Evolutionary conservation across 2,888 invertebrate genomes (phyloP), one percentile per base, ranked within the genome.

Genomic region (Cheilosia vulpina): DNA sequence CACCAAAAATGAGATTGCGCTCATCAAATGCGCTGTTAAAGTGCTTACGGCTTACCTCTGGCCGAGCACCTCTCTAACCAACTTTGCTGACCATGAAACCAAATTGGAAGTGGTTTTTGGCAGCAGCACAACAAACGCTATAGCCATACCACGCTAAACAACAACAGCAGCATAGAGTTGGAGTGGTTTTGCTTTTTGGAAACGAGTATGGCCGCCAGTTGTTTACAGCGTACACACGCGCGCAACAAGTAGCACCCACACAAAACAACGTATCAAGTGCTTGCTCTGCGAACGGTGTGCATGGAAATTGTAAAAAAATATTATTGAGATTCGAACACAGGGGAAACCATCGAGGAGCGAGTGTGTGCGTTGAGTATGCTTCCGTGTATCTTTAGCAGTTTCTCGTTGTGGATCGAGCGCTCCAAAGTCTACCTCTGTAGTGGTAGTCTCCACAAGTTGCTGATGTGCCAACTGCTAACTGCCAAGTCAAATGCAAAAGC

Each of bases 201-300:
- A 80, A 84, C 84, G 80, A 84, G 76, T 31, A 84, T 84, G 84
- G 84, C 84, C 79, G 84, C 41, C 62, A 21, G 80, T 80, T 84
- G 80, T 84, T 80, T 80, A 84, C 79, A 71, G 41, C 60, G 60
- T 71, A 71, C 60, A 52, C 52, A 84, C 75, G 73, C 17, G 55
- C 63, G 79, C 84, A 84, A 84, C 84, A 84, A 79, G 84, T 84
- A 53, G 38, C 75, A 84, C 84, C 80, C 75, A 80, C 80, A 84
- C 84, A 75, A 66, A 76, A 75, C 43, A 60, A 55, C 4, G 19
- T 50, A 21, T 66, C 71, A 75, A 75, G 75, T 80, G 84, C 34
- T 65, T 65, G 47, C 45, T 58, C 27, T 9, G 45, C 73, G 75
- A 55, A 84, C 60, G 55, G 55, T 24, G 75, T 84, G 65, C 43